Conservation (phyloP, 2,797 vertebrate genomes). For the Zalophus californianus region DNA sequence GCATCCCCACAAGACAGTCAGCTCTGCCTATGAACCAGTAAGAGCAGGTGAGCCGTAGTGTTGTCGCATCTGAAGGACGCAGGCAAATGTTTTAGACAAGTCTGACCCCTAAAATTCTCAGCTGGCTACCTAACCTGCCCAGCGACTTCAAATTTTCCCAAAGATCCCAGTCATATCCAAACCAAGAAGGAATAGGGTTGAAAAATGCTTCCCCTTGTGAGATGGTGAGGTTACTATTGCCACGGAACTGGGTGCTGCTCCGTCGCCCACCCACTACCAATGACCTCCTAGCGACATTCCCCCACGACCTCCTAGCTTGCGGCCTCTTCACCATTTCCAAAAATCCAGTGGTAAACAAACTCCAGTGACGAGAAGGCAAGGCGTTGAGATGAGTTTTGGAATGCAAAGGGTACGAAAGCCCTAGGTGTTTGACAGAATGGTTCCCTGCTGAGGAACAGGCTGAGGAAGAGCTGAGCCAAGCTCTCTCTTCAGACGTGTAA, state of each 20-base stretch:
- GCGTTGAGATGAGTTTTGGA: not conserved
- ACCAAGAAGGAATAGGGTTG: not conserved
- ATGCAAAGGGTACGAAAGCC: not conserved
- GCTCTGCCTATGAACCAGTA: not conserved
- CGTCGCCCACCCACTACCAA: not conserved
- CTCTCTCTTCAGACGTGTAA: not conserved
- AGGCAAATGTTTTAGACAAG: not conserved
- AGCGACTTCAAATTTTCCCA: not conserved
- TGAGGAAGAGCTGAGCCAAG: conserved; percentile 37
- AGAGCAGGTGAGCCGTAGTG: not conserved
- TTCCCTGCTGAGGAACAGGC: not conserved
- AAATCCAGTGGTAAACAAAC: conserved; percentile 36
- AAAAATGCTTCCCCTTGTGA: not conserved
- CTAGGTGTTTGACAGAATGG: conserved; percentile 48
- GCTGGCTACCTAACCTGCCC: not conserved
- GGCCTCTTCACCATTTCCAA: conserved; percentile 42
- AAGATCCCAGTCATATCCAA: not conserved
- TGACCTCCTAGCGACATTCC: not conserved
- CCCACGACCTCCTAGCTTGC: not conserved
- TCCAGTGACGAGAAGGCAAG: conserved; percentile 21
- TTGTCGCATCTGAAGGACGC: not conserved
- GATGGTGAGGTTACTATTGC: not conserved
- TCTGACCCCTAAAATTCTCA: not conserved
- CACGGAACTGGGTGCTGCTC: not conserved
- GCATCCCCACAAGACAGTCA: not conserved